Percentiles rank a stretch among this genome's conserved stretches.
Conservation (phyloP, 2,797 vertebrate species). For the Alca torda region DNA sequence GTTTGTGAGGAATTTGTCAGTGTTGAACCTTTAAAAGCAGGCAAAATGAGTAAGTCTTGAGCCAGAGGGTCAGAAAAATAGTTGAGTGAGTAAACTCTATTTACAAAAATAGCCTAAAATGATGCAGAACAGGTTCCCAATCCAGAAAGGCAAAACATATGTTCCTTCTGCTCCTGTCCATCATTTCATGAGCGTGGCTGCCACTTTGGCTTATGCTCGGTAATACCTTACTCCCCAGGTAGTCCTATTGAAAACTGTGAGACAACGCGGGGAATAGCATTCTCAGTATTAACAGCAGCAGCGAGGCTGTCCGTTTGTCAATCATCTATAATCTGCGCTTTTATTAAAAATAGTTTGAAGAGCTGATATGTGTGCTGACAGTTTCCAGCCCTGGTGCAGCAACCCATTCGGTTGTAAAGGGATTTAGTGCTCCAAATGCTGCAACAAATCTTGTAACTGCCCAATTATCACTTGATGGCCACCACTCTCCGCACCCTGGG, state of each 20-base stretch:
- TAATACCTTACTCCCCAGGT: constrained; percentile 12
- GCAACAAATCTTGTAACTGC: constrained; percentile 35
- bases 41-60: not conserved
- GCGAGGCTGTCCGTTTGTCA: not conserved
- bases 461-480: constrained; percentile 52
- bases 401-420: not conserved
- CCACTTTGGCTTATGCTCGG: not conserved
- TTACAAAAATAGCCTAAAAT: not conserved
- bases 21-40: not conserved
- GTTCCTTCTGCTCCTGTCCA: not conserved
- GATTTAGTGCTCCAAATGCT: constrained; percentile 27
- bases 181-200: not conserved
- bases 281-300: not conserved
- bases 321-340: not conserved
- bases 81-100: not conserved
- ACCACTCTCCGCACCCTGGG: constrained; percentile 32
- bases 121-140: not conserved
- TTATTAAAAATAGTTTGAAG: constrained; percentile 46
- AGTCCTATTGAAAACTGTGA: not conserved
- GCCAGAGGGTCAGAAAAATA: not conserved
- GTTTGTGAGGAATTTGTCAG: not conserved
- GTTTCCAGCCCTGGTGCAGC: not conserved
- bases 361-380: constrained; percentile 7
- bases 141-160: not conserved
- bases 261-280: not conserved